Conservation (phyloP, 2,888 invertebrate species). For the Pogonocherus hispidulus region DNA sequence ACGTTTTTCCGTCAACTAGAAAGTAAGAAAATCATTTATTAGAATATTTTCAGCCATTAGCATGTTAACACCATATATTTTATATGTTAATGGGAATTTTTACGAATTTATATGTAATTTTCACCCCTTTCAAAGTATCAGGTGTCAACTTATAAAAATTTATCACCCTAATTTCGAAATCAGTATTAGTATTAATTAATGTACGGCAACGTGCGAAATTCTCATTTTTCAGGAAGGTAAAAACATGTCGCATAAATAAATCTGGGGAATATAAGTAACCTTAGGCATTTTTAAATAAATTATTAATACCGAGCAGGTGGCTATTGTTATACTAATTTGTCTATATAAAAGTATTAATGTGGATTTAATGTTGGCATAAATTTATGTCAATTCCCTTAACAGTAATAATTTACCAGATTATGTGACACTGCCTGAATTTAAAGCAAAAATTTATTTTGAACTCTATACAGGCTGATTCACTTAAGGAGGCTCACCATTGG, state of each 20-base stretch:
- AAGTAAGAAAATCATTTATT: too few species aligned
- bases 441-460: too few species aligned
- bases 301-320: slow-evolving; percentile 4
- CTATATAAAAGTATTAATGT: too few species aligned
- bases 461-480: too few species aligned
- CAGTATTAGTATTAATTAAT: background rate
- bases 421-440: too few species aligned
- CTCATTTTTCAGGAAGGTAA: background rate
- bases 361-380: too few species aligned
- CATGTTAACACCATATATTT: background rate
- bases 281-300: slow-evolving; percentile 10
- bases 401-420: too few species aligned
- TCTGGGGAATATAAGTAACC: background rate
- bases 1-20: background rate
- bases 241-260: slow-evolving; percentile 10
- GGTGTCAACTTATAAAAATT: background rate
- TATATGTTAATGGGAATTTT: background rate
- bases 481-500: too few species aligned
- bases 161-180: background rate
- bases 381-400: too few species aligned
- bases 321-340: background rate
- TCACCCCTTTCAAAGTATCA: background rate
- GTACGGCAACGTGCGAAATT: background rate
- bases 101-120: background rate
- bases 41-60: background rate